Base-by-base conservation (phyloP, 1,140 invertebrate genomes). In the Listronotus oregonensis region DNA sequence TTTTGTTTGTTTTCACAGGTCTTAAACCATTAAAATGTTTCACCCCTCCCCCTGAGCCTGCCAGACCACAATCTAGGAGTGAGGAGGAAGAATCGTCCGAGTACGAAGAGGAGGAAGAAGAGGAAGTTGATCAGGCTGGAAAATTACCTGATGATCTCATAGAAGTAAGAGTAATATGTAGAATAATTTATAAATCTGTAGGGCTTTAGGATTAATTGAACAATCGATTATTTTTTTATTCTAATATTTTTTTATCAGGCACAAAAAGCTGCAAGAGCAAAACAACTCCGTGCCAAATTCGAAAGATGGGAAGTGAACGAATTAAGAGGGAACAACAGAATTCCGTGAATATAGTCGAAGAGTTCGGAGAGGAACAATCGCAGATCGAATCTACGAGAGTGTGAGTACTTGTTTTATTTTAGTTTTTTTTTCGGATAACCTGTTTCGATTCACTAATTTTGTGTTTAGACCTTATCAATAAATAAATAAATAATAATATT, bases 241-340 rank as follows among this genome's bases (percentile, higher is more conserved):
- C n/a, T n/a, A 9, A 37, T 37, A 37, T 37, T 12, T 37, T 77
- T 27, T 18, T 87, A 63, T 85, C 84, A 91, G 84, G 89, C 90
- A n/a, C 86, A 90, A 75, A 89, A 87, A 64, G 85, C 92, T 11
- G 90, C 90, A 15, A 84, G 90, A 65, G 95, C 96, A 17, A 95
- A 91, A 76, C 90, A 91, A 70, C 81, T 98, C 69, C 86, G 90
- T 66, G 92, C 89, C 42, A 94, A 94, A 78, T 97, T 98, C 82
- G 95, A 97, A 79, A 87, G 91, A 71, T 95, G 95, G 92, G 89
- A 93, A 71, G 86, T 86, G 43, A 86, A 86, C 14, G 90, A 91
- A 72, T 85, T 3, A 85, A 85, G 71, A 37, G 11, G 2, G 80
- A 82, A 68, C 68, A 80, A 47, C 73, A 71, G 34, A 72, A 69